Evolutionary conservation across 2,888 invertebrate genomes (phyloP).

Genomic region (Drosophila anceps): DNA sequence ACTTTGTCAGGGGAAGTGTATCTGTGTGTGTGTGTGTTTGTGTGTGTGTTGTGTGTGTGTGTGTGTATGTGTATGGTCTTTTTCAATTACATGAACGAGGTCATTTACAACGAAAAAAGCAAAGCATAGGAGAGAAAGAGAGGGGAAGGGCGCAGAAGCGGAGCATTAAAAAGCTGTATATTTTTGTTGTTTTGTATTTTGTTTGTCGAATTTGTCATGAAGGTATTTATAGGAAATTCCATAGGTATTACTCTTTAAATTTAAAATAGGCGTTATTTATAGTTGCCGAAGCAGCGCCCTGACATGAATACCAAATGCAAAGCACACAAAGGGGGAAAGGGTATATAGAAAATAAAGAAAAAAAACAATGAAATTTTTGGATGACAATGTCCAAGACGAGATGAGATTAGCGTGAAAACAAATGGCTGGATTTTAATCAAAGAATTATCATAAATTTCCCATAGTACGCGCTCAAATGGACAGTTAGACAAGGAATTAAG

Average conservation of each 20-base stretch:
- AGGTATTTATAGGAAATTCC: constrained; percentile 78
- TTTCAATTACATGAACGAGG: constrained; percentile 80
- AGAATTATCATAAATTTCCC: constrained; percentile 16
- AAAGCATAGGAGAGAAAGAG: constrained; percentile 30
- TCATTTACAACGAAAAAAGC: constrained; percentile 71
- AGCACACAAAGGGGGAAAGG: neutral
- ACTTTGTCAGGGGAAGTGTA: constrained; percentile 52
- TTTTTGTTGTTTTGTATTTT: constrained; percentile 29
- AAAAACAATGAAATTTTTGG: constrained; percentile 31
- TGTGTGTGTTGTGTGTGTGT: constrained; percentile 31
- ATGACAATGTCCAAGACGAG: constrained; percentile 27
- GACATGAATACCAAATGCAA: constrained; percentile 63
- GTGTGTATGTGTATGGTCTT: constrained; percentile 60
- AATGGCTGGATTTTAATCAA: constrained; percentile 12
- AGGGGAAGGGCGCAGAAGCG: neutral
- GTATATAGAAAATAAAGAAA: neutral
- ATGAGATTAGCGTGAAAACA: constrained; percentile 14
- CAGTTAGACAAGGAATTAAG: neutral
- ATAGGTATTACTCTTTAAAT: constrained; percentile 66
- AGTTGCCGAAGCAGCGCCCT: constrained; percentile 49
- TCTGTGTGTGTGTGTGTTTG: constrained; percentile 37
- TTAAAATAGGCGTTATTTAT: constrained; percentile 70
- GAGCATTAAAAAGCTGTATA: constrained; percentile 50
- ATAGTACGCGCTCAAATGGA: constrained; percentile 4
- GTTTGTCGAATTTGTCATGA: constrained; percentile 65